These are phyloP conservation scores for Clavelina lepadiformis DNA, from an alignment of 23 tunicate species.

Conservation along the genomic window DNA sequence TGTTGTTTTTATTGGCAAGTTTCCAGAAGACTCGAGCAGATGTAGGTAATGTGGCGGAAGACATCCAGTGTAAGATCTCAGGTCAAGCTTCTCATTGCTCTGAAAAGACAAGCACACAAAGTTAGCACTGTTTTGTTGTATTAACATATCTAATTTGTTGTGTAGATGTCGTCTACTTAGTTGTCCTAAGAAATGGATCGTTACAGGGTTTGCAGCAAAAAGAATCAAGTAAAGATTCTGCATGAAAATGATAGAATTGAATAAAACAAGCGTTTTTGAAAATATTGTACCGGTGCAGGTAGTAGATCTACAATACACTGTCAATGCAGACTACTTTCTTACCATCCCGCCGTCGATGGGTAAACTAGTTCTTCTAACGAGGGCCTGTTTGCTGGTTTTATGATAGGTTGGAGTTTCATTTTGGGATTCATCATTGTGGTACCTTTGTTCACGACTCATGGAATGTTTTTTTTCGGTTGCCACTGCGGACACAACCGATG, in stretches of 20 bases:
- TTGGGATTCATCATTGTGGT: slow-evolving; percentile 7
- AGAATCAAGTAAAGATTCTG: background rate
- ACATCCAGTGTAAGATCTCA: slow-evolving; percentile 77
- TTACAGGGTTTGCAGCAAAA: too few relatives aligned
- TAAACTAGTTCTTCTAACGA: slow-evolving; percentile 11
- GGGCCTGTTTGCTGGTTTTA: background rate
- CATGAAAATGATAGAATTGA: background rate
- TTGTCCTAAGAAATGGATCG: too few relatives aligned
- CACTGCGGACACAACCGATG: too few relatives aligned
- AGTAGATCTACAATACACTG: background rate
- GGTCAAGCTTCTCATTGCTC: slow-evolving; percentile 27
- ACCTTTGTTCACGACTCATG: slow-evolving; percentile 6
- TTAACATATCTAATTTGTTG: too few relatives aligned
- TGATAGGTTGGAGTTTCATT: background rate
- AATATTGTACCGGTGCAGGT: background rate
- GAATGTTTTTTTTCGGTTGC: background rate
- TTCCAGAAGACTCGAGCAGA: slow-evolving; percentile 74
- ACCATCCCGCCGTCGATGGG: slow-evolving; percentile 10
- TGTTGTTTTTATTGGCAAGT: slow-evolving; percentile 32
- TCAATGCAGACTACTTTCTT: background rate
- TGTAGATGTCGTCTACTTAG: too few relatives aligned
- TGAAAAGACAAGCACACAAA: slow-evolving; percentile 1
- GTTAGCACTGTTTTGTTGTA: too few relatives aligned
- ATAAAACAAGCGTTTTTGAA: background rate
- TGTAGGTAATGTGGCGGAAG: slow-evolving; percentile 85